Evolutionary conservation across 2,888 invertebrate species (phyloP), one percentile per base, ranked within the genome.

Genomic region (Micoletzkya japonica): DNA sequence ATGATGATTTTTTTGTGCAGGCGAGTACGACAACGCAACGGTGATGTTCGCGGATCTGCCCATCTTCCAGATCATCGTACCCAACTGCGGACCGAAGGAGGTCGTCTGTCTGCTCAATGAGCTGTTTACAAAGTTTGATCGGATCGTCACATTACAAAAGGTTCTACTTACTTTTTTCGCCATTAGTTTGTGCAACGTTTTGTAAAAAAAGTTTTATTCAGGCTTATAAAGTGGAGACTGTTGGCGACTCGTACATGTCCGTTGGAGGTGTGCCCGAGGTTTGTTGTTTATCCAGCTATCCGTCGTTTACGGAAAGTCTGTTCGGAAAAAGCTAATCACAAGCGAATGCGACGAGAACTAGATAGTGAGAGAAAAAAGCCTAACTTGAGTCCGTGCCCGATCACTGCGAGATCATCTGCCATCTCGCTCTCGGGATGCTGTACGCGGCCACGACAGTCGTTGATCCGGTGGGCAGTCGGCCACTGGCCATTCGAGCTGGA

Each of bases 11-110:
- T n/a, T n/a, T n/a, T n/a, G n/a, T 72, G 36, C 57, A 81, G 81
- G 77, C 52, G 81, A 81, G 60, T 81, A 81, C 56, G 77, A 77
- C n/a, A 77, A 79, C 60, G 85, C 82, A 2, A 86, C 86, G 2
- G 83, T 86, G 24, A 79, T 86, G 74, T 86, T 86, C 77, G 82
- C 85, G 50, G 87, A 87, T 74, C 86, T 87, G 17, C 86, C 87
- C 37, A 82, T 81, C 4, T 87, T 86, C 74, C 86, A 86, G 59
- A 81, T 81, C 71, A 86, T 87, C 54, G 85, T 86, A 0, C 81
- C 85, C 3, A 74, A 81, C 2, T 83, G 84, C 70, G 74, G 81
- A 34, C 82, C 82, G 1, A 75, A 74, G 54, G 81, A 77, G 30
- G 74, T 82, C 56, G 81, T 82, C 7, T 74, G 72, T 26, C 63